Conservation (phyloP, 2,113 vertebrate species). For the Mus spicilegus region DNA sequence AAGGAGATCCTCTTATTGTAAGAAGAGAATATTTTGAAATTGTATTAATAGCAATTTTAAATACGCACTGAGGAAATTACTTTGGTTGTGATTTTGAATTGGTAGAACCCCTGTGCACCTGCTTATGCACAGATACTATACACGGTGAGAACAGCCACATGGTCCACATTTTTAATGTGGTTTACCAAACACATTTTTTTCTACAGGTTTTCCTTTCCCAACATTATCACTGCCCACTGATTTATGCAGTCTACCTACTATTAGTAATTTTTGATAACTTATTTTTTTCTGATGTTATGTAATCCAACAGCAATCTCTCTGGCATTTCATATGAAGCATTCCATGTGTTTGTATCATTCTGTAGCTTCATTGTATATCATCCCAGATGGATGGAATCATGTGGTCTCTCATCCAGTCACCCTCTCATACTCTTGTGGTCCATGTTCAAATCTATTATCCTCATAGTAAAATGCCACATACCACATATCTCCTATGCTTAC, state of each 20-base stretch:
- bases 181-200: not conserved
- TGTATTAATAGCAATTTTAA: constrained; percentile 16
- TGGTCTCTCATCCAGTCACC: not conserved
- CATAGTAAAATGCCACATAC: not conserved
- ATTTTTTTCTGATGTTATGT: not conserved
- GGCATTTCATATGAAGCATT: not conserved
- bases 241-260: not conserved
- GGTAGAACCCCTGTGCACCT: not conserved
- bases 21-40: constrained; percentile 21
- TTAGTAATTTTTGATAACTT: not conserved
- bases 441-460: not conserved
- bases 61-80: not conserved
- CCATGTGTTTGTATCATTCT: not conserved
- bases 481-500: not conserved
- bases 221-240: not conserved
- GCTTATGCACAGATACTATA: not conserved
- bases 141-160: not conserved
- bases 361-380: not conserved
- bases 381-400: not conserved
- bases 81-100: not conserved
- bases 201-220: not conserved
- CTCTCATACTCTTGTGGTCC: not conserved
- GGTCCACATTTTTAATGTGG: not conserved
- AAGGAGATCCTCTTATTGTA: not conserved
- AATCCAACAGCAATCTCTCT: not conserved